Evolutionary conservation across 1,140 invertebrate genomes (phyloP).

Genomic region (Metopolophium dirhodum): DNA sequence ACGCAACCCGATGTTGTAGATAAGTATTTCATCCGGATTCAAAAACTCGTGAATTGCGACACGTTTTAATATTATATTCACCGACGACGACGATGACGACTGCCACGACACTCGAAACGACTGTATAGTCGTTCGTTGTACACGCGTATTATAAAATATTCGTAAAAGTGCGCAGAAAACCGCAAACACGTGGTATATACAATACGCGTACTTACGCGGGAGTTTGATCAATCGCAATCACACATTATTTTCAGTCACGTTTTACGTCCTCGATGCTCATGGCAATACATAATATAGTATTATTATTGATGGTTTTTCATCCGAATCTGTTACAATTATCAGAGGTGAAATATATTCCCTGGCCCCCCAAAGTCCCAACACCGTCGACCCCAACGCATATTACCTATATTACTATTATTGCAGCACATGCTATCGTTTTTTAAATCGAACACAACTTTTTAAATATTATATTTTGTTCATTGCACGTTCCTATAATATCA

Average conservation of each 20-base stretch:
- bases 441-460: not conserved
- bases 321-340: not conserved
- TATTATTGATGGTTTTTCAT: not conserved
- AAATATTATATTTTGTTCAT: not conserved
- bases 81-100: not conserved
- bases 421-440: not conserved
- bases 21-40: not conserved
- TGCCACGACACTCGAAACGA: not conserved
- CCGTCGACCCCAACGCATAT: not conserved
- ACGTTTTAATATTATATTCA: constrained; percentile 11
- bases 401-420: not conserved
- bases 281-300: not conserved
- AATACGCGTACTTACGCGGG: not conserved
- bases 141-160: not conserved
- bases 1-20: not conserved
- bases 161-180: not conserved
- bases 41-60: not conserved
- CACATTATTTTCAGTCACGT: not conserved
- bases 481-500: not conserved
- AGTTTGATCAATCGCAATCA: constrained; percentile 1
- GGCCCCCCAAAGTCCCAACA: not conserved
- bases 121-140: not conserved
- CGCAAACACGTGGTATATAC: not conserved
- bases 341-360: not conserved
- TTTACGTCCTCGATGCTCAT: not conserved